These are phyloP conservation scores for Albula goreensis DNA, from an alignment of 2,113 vertebrate genomes.

Conservation along the genomic window DNA sequence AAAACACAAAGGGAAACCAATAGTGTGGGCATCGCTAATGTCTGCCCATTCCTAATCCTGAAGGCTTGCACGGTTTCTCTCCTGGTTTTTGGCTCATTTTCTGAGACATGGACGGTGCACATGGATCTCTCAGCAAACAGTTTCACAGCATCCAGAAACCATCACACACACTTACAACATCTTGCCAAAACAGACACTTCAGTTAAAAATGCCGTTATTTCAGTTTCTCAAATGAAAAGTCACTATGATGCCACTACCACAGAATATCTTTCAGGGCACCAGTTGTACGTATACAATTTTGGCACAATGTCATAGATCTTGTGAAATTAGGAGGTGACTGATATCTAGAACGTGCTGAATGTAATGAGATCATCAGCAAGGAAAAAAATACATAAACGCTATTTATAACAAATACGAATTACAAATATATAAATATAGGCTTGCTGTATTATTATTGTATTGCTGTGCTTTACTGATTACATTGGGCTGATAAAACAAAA, in stretches of 20 bases:
- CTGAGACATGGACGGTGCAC: not conserved
- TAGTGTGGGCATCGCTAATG: too few species aligned
- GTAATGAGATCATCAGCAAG: too few species aligned
- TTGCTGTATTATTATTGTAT: too few species aligned
- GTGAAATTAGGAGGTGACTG: not conserved
- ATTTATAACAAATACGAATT: too few species aligned
- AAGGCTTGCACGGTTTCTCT: not conserved
- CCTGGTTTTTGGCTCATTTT: not conserved
- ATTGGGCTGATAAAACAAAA: too few species aligned
- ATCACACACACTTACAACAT: not conserved
- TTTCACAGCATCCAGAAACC: not conserved
- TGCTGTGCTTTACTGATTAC: too few species aligned
- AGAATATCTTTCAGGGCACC: not conserved
- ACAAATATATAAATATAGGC: too few species aligned
- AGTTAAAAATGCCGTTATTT: not conserved
- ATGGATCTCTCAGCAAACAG: not conserved
- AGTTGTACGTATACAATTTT: not conserved
- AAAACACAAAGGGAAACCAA: not conserved
- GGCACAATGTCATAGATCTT: not conserved
- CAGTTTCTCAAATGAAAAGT: not conserved
- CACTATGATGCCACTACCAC: not conserved
- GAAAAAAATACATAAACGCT: too few species aligned
- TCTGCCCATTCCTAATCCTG: too few species aligned
- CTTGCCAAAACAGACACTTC: not conserved
- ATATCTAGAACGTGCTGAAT: too few species aligned